Percentiles rank a stretch among this genome's conserved stretches.
These are phyloP conservation scores for Nannospalax galili DNA, from an alignment of 2,113 vertebrate genomes.

Conservation along the genomic window DNA sequence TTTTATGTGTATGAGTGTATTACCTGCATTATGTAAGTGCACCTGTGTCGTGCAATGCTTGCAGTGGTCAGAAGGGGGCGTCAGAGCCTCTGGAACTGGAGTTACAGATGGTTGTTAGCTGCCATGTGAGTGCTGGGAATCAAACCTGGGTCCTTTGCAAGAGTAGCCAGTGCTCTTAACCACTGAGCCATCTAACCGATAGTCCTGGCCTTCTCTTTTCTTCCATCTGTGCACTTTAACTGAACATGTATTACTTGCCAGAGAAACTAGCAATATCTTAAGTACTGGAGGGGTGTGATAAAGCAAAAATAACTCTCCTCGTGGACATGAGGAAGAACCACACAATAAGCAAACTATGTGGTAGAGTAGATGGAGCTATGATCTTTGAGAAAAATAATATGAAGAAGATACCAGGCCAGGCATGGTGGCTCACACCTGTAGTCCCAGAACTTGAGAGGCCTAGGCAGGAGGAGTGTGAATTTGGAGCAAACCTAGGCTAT, in stretches of 20 bases:
- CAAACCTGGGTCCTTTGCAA: too few relatives aligned
- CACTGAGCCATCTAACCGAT: too few relatives aligned
- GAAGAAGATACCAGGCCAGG: not conserved
- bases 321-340: not conserved
- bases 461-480: not conserved
- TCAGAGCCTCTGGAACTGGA: too few relatives aligned
- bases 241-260: not conserved
- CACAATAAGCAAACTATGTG: not conserved
- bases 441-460: not conserved
- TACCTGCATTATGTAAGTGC: too few relatives aligned
- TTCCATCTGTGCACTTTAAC: not conserved
- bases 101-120: too few relatives aligned
- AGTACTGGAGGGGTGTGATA: not conserved
- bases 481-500: not conserved
- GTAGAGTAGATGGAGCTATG: not conserved
- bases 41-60: too few relatives aligned
- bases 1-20: too few relatives aligned
- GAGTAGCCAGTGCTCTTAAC: too few relatives aligned
- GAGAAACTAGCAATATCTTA: not conserved
- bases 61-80: too few relatives aligned
- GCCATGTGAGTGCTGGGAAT: too few relatives aligned
- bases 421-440: not conserved
- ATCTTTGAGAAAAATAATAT: not conserved
- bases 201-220: not conserved
- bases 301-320: not conserved